Conservation (phyloP, 2,113 vertebrate genomes). For the Cololabis saira region DNA sequence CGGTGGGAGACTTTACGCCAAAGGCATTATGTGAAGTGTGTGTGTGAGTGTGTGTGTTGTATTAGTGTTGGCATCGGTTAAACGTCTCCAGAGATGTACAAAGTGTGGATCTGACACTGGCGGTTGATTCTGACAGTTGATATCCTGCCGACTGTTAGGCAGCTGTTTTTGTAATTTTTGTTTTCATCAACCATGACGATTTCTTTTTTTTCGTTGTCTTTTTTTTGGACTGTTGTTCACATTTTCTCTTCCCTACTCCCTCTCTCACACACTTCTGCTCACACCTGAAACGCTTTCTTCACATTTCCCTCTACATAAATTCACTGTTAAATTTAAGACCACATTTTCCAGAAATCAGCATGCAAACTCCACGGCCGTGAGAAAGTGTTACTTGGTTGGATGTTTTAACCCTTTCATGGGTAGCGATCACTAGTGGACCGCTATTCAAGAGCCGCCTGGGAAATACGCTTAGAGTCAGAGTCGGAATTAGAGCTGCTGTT, state of each 20-base stretch:
- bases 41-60: constrained; percentile 32
- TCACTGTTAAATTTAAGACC: not conserved
- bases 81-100: constrained; percentile 67
- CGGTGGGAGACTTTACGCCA: constrained; percentile 33
- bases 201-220: constrained; percentile 7
- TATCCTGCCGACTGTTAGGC: constrained; percentile 64
- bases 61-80: constrained; percentile 47
- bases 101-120: constrained; percentile 62
- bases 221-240: constrained; percentile 32
- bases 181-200: constrained; percentile 54
- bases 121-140: constrained; percentile 77
- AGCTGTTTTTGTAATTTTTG: constrained; percentile 64
- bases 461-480: too few species aligned
- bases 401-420: not conserved
- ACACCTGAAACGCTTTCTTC: constrained; percentile 1
- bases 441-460: too few species aligned
- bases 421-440: too few species aligned
- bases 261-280: constrained; percentile 1
- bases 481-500: too few species aligned
- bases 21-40: constrained; percentile 5
- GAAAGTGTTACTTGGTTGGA: not conserved
- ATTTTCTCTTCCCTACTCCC: constrained; percentile 11
- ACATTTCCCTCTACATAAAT: not conserved
- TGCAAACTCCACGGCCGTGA: not conserved
- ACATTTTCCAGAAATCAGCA: not conserved